phyloP scores from a whole-genome alignment of 2,797 vertebrate species.

The Microchirus variegatus region DNA sequence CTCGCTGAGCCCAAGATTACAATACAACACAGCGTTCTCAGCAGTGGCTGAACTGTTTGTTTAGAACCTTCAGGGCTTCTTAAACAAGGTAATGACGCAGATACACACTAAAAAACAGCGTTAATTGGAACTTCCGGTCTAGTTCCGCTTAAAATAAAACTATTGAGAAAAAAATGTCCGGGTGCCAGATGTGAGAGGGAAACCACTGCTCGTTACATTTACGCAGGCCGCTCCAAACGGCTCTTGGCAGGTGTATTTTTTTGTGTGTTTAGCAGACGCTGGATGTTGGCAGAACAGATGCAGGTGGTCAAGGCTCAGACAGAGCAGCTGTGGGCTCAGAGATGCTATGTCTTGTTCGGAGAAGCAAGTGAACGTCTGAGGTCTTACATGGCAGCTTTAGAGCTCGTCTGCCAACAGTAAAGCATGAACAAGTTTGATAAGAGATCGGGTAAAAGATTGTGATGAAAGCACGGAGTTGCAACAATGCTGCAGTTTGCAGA shows the following conservation, averaged over 20 bases:
- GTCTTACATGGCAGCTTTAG: conserved; percentile 37
- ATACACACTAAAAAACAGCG: too few species aligned
- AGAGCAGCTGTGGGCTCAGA: conserved; percentile 11
- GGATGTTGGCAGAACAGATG: conserved; percentile 4
- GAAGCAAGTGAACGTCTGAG: conserved; percentile 7
- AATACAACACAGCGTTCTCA: too few species aligned
- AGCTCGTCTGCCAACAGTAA: conserved; percentile 21
- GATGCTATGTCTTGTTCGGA: conserved; percentile 49
- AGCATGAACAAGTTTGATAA: conserved; percentile 12
- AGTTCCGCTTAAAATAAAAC: conserved; percentile 9
- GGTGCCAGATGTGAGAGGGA: conserved; percentile 2
- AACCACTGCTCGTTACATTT: conserved; percentile 15
- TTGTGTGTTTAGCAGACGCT: conserved; percentile 6
- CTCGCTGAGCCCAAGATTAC: too few species aligned
- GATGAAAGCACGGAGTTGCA: neutral
- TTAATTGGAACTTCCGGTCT: too few species aligned
- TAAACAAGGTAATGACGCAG: too few species aligned
- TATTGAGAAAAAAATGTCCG: neutral
- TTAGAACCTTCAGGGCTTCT: too few species aligned
- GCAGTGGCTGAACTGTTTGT: too few species aligned
- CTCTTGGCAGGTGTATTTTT: conserved; percentile 14
- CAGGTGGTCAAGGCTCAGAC: conserved; percentile 17
- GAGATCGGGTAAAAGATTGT: conserved; percentile 15
- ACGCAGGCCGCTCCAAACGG: conserved; percentile 16
- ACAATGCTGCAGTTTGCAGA: too few species aligned